These are phyloP conservation scores for Operophtera brumata DNA, from an alignment of 2,888 invertebrate species.

Conservation along the genomic window DNA sequence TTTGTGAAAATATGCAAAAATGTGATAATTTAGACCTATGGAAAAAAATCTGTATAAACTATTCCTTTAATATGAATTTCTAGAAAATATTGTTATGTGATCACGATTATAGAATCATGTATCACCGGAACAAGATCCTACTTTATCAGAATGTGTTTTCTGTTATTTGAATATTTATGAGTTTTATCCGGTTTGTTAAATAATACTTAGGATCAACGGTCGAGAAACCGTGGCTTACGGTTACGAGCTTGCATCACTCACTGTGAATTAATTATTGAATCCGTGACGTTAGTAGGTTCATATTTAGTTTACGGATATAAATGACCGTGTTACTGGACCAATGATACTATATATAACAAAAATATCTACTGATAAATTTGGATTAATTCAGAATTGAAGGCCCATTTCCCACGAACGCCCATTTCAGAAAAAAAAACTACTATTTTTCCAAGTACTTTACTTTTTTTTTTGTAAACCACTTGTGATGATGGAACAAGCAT, in stretches of 20 bases:
- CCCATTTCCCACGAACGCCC: too few relatives aligned
- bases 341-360: too few relatives aligned
- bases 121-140: constrained; percentile 7
- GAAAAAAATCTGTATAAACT: too few relatives aligned
- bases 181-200: constrained; percentile 20
- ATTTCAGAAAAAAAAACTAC: too few relatives aligned
- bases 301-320: constrained; percentile 1
- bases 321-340: background rate
- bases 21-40: too few relatives aligned
- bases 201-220: constrained; percentile 19
- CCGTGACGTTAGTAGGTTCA: constrained; percentile 4
- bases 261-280: constrained; percentile 9
- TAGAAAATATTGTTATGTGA: background rate
- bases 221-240: constrained; percentile 26
- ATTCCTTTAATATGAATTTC: background rate
- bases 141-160: constrained; percentile 11
- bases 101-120: background rate
- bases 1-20: too few relatives aligned
- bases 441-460: too few relatives aligned
- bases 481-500: too few relatives aligned
- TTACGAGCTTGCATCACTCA: constrained; percentile 24
- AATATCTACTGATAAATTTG: too few relatives aligned
- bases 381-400: too few relatives aligned
- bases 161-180: constrained; percentile 25
- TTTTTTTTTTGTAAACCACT: too few relatives aligned